A percentile compares a stretch with the other conserved stretches of the same genome.
Evolutionary conservation across 2,113 vertebrate species (phyloP).

Genomic region (Malurus melanocephalus): DNA sequence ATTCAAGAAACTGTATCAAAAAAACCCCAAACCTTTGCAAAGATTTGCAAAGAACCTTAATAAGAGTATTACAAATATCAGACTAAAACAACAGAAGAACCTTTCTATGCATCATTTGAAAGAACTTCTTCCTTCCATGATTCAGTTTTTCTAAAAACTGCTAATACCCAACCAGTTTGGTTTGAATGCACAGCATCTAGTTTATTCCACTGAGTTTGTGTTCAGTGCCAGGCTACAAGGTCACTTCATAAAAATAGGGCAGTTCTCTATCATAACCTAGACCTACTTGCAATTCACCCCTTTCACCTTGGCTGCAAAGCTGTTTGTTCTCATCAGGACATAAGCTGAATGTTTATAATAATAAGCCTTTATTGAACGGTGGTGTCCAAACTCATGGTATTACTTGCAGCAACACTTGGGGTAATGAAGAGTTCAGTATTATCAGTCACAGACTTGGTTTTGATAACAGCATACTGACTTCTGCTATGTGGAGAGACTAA

Average conservation of each 20-base stretch:
- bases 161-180: background rate
- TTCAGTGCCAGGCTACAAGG: background rate
- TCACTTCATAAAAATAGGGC: constrained; percentile 3
- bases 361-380: constrained; percentile 5
- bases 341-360: constrained; percentile 49
- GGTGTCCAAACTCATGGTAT: constrained; percentile 6
- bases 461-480: constrained; percentile 1
- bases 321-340: background rate
- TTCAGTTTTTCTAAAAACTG: background rate
- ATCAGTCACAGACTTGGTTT: constrained; percentile 27
- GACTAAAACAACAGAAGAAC: background rate
- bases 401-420: constrained; percentile 54
- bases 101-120: background rate
- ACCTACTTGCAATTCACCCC: constrained; percentile 1
- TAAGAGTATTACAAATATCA: background rate
- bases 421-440: constrained; percentile 48
- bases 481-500: constrained; percentile 21
- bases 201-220: background rate
- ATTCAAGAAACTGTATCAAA: background rate
- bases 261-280: constrained; percentile 19
- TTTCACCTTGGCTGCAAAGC: constrained; percentile 35
- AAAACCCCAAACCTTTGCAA: background rate
- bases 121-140: background rate
- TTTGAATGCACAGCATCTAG: background rate
- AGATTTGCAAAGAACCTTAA: background rate